These are phyloP conservation scores for Dryadula phaetusa DNA, from an alignment of 2,888 invertebrate species.

Conservation along the genomic window DNA sequence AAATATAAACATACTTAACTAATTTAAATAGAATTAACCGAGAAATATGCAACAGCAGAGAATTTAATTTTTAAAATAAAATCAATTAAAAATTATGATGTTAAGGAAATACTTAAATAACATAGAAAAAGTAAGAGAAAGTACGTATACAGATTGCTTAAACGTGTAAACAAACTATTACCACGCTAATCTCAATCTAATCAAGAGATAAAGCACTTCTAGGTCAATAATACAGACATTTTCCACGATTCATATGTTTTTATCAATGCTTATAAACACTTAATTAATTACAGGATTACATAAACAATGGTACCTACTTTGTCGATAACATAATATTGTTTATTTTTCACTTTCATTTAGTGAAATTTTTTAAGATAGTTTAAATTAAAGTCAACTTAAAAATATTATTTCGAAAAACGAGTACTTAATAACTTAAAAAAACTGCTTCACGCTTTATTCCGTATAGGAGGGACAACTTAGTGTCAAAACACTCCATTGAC, in stretches of 20 bases:
- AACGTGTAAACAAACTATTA: slow-evolving; percentile 4
- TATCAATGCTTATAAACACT: not conserved
- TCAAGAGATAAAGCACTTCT: not conserved
- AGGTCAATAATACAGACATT: slow-evolving; percentile 15
- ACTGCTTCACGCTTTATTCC: too few relatives aligned
- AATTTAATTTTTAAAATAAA: too few relatives aligned
- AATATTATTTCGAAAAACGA: too few relatives aligned
- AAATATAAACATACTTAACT: too few relatives aligned
- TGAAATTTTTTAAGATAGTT: not conserved
- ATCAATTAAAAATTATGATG: too few relatives aligned
- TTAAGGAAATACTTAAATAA: not conserved
- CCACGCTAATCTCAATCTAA: slow-evolving; percentile 3
- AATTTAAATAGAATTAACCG: too few relatives aligned
- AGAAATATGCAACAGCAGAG: too few relatives aligned
- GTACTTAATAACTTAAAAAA: too few relatives aligned
- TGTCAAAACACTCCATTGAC: too few relatives aligned
- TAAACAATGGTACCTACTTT: not conserved
- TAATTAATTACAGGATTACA: not conserved
- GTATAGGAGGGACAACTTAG: too few relatives aligned
- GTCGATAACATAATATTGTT: slow-evolving; percentile 7
- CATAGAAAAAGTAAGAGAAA: not conserved
- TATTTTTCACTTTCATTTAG: not conserved
- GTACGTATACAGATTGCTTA: not conserved
- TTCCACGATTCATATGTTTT: slow-evolving; percentile 7
- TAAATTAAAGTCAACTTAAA: too few relatives aligned